Conservation (phyloP, 2,888 invertebrate species). For the Agriopis leucophaearia region DNA sequence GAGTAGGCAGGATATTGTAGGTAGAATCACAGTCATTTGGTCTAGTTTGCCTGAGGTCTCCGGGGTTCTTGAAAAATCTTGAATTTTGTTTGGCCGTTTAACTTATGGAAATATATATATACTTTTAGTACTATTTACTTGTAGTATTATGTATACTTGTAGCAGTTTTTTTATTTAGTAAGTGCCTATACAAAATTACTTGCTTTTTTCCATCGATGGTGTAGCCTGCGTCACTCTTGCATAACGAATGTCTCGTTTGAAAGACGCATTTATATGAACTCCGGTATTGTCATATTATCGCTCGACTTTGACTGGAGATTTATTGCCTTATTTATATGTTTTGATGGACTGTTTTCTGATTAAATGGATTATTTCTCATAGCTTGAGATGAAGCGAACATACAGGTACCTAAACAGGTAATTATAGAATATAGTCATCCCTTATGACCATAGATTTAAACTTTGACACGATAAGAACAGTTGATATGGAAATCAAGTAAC, state of each 20-base stretch:
- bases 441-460: too few species aligned
- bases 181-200: background rate
- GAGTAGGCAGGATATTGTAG: too few species aligned
- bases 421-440: background rate
- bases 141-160: too few species aligned
- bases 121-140: too few species aligned
- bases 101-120: too few species aligned
- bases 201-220: background rate
- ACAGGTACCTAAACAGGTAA: conserved; percentile 1
- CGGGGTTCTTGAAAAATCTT: too few species aligned
- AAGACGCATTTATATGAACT: conserved; percentile 40
- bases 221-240: conserved; percentile 27
- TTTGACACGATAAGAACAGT: too few species aligned
- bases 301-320: conserved; percentile 43
- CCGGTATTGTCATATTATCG: conserved; percentile 41
- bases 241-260: conserved; percentile 19
- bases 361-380: conserved; percentile 38
- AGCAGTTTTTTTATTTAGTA: too few species aligned
- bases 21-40: too few species aligned
- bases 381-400: background rate
- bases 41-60: too few species aligned
- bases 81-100: too few species aligned
- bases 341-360: conserved; percentile 41
- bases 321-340: conserved; percentile 44
- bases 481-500: too few species aligned